These are phyloP conservation scores for Muscina levida DNA, from an alignment of 2,888 invertebrate genomes.

Conservation along the genomic window DNA sequence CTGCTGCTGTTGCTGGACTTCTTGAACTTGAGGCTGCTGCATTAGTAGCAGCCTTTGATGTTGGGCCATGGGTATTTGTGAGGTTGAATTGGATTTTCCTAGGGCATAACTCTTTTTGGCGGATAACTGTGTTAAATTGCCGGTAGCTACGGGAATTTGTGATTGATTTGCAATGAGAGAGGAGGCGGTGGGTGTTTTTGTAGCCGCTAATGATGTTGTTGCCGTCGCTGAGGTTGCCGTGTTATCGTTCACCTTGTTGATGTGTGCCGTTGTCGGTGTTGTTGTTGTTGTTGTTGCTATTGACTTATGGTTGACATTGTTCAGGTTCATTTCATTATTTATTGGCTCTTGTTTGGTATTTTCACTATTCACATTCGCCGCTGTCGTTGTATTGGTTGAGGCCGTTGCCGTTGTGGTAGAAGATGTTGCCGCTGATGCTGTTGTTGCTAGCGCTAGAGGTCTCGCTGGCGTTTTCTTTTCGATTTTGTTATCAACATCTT, in stretches of 20 bases:
- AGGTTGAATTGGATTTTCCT: constrained; percentile 78
- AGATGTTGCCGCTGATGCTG: constrained; percentile 61
- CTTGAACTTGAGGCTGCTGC: constrained; percentile 70
- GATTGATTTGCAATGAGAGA: constrained; percentile 58
- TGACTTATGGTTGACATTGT: constrained; percentile 60
- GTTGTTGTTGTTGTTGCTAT: neutral
- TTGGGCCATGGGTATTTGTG: constrained; percentile 75
- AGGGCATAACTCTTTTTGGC: constrained; percentile 73
- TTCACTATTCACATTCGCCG: constrained; percentile 41
- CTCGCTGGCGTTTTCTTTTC: constrained; percentile 72
- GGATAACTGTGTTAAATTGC: constrained; percentile 65
- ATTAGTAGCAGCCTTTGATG: constrained; percentile 70
- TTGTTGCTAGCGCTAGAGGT: constrained; percentile 61
- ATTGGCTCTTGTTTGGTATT: constrained; percentile 56
- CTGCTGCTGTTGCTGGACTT: constrained; percentile 56
- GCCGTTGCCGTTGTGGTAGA: constrained; percentile 44
- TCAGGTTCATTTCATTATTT: constrained; percentile 65
- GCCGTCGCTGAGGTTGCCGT: constrained; percentile 46
- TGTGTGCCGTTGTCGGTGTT: constrained; percentile 13
- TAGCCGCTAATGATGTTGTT: constrained; percentile 31
- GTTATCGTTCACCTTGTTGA: constrained; percentile 49
- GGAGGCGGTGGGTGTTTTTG: neutral
- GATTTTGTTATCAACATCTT: constrained; percentile 79
- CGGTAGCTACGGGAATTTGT: constrained; percentile 57
- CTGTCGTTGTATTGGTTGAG: constrained; percentile 41